Conservation (phyloP, 2,113 vertebrate species). For the Zapornia atra region DNA sequence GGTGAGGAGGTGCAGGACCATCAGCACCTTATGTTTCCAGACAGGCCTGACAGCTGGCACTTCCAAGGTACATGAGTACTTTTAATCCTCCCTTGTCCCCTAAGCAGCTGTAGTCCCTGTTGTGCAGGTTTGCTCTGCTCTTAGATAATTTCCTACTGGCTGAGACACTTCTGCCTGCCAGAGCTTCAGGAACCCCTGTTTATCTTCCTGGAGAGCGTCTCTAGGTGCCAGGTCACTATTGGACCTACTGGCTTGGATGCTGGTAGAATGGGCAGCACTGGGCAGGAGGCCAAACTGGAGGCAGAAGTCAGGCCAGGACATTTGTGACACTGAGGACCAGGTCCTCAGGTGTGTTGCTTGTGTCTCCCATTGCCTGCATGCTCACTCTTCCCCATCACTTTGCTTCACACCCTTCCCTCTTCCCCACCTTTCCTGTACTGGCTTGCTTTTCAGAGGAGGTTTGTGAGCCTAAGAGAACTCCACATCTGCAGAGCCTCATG, state of each 20-base stretch:
- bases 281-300: not conserved
- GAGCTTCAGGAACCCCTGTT: not conserved
- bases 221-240: not conserved
- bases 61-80: not conserved
- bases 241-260: not conserved
- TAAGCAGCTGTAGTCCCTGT: not conserved
- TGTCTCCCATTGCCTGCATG: not conserved
- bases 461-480: not conserved
- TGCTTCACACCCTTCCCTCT: not conserved
- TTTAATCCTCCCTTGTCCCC: not conserved
- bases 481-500: not conserved
- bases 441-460: not conserved
- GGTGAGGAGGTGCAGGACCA: not conserved
- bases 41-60: accelerated
- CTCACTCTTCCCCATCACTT: not conserved
- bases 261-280: not conserved
- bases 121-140: not conserved
- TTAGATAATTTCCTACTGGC: not conserved
- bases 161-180: not conserved
- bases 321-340: not conserved
- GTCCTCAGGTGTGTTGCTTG: not conserved
- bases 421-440: not conserved
- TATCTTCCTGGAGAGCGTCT: conserved; percentile 24
- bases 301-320: not conserved
- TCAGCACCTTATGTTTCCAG: not conserved